Conservation (phyloP, 2,797 vertebrate species). For the Threskiornis aethiopicus region DNA sequence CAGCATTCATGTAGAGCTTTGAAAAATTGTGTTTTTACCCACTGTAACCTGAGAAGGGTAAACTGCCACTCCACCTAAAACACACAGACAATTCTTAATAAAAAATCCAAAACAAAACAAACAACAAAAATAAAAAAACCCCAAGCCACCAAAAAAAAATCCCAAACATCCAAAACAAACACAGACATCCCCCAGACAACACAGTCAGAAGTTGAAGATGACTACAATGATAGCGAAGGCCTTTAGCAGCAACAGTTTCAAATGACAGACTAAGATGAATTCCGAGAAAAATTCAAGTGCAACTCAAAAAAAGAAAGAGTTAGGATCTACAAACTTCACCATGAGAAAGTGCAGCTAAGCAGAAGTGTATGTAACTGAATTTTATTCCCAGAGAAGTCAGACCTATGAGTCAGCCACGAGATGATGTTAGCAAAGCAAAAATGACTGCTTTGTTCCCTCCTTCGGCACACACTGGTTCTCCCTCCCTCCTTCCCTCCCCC, state of each 20-base stretch:
- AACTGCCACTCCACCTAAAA: background rate
- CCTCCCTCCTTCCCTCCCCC: background rate
- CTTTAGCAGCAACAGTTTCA: background rate
- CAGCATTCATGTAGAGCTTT: background rate
- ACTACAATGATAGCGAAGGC: background rate
- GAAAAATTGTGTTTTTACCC: background rate
- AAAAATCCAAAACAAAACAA: background rate
- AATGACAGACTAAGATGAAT: background rate
- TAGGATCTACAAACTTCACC: background rate
- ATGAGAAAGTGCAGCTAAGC: background rate
- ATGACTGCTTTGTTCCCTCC: conserved; percentile 6
- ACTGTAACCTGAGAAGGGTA: background rate
- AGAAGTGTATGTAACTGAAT: background rate
- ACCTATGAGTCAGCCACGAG: conserved; percentile 18
- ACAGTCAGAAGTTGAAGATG: background rate
- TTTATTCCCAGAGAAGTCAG: conserved; percentile 29
- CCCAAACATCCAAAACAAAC: background rate
- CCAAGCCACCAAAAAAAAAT: background rate
- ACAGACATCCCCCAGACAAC: background rate
- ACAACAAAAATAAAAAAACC: background rate
- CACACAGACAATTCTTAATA: background rate
- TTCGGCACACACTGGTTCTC: background rate
- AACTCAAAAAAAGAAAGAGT: background rate
- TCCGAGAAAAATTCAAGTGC: background rate
- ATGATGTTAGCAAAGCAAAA: conserved; percentile 31